Percentiles rank a stretch among this genome's conserved stretches.
Evolutionary conservation across 2,797 vertebrate genomes (phyloP).

Genomic region (Pipistrellus pipistrellus): DNA sequence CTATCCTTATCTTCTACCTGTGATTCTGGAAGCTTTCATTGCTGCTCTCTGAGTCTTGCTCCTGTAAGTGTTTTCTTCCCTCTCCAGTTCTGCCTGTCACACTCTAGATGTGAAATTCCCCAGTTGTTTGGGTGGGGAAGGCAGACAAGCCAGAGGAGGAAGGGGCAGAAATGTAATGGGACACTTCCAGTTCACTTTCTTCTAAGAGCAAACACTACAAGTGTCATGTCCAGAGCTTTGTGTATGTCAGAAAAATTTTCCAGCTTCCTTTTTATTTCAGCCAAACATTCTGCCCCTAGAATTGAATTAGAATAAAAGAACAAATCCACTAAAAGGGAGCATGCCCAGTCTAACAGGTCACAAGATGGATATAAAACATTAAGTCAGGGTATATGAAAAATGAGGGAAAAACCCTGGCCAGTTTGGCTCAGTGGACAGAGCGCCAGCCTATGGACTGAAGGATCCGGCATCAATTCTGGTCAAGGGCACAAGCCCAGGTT

Average conservation of each 20-base stretch:
- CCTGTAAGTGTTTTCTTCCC: not conserved
- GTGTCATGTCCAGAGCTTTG: not conserved
- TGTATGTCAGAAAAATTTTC: not conserved
- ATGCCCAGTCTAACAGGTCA: constrained; percentile 71
- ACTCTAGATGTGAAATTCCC: constrained; percentile 5
- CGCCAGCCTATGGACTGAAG: no score
- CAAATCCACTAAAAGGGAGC: constrained; percentile 20
- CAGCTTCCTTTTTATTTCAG: not conserved
- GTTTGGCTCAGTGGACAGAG: no score
- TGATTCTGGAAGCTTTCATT: not conserved
- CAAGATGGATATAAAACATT: constrained; percentile 25
- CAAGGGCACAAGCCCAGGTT: no score
- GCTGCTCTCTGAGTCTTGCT: not conserved
- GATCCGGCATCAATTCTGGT: no score
- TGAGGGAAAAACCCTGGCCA: not conserved
- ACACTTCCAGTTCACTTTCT: not conserved
- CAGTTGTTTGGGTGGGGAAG: not conserved
- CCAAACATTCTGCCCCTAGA: not conserved
- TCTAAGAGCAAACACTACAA: not conserved
- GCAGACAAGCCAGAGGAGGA: not conserved
- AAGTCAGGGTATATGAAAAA: constrained; percentile 69
- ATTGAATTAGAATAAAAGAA: constrained; percentile 43
- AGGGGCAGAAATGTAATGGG: not conserved
- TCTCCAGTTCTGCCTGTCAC: constrained; percentile 11
- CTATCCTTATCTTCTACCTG: not conserved